Evolutionary conservation across 2,113 vertebrate genomes (phyloP).

Genomic region (Laticauda colubrina): DNA sequence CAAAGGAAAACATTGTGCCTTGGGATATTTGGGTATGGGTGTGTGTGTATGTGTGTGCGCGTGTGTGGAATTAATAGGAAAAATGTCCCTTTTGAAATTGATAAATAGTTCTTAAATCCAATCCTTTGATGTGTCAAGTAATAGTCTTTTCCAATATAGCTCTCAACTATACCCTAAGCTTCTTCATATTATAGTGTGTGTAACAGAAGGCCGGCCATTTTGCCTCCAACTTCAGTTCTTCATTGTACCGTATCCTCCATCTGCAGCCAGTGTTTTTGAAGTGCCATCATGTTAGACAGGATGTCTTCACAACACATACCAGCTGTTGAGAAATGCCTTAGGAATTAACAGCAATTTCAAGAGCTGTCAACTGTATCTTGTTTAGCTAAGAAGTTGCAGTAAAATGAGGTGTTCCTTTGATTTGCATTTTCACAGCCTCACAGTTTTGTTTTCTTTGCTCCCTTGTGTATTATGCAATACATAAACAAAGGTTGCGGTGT

Average conservation of each 20-base stretch:
- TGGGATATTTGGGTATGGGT: not conserved
- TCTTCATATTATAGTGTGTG: not conserved
- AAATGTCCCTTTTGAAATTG: not conserved
- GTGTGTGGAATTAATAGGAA: not conserved
- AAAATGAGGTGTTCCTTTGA: not conserved
- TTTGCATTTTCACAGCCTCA: not conserved
- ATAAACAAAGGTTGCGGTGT: not conserved
- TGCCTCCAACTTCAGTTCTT: not conserved
- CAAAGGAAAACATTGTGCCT: not conserved
- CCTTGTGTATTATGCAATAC: not conserved
- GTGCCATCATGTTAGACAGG: not conserved
- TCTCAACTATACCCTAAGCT: not conserved
- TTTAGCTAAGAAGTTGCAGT: not conserved
- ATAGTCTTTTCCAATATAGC: not conserved
- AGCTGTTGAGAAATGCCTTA: not conserved
- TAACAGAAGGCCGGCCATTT: not conserved
- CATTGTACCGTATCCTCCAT: not conserved
- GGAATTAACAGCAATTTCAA: constrained; percentile 10
- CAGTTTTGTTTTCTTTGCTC: not conserved
- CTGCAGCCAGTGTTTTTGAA: not conserved
- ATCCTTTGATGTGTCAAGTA: not conserved
- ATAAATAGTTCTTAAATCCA: not conserved
- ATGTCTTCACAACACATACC: not conserved
- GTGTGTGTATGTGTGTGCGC: too few species aligned
- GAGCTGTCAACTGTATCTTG: constrained; percentile 3